A percentile compares a stretch with the other conserved stretches of the same genome.
Evolutionary conservation across 2,888 invertebrate species (phyloP).

Genomic region (Tetragonisca angustula): DNA sequence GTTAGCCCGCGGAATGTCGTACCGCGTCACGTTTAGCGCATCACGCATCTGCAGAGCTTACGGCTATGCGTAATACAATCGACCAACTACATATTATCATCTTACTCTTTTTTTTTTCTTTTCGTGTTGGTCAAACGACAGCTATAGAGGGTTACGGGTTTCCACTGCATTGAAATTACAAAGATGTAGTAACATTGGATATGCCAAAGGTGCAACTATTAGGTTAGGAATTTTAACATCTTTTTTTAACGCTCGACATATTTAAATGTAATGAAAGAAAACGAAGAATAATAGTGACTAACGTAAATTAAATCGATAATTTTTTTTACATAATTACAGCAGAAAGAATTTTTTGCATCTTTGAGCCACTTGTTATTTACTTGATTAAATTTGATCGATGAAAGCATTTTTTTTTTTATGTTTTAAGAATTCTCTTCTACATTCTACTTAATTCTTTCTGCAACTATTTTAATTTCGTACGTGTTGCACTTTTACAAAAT

Average conservation of each 20-base stretch:
- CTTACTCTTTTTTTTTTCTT: constrained; percentile 48
- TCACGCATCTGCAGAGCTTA: constrained; percentile 72
- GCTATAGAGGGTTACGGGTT: constrained; percentile 24
- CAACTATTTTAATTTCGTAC: background rate
- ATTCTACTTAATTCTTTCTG: background rate
- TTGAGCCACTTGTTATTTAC: background rate
- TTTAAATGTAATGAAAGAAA: background rate
- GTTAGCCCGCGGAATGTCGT: constrained; percentile 42
- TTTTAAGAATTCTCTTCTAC: background rate
- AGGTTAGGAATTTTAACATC: constrained; percentile 7
- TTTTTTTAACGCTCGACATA: background rate
- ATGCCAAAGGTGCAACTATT: background rate
- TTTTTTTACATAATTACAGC: background rate
- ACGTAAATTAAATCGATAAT: background rate
- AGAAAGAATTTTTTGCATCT: background rate
- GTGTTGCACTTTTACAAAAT: background rate
- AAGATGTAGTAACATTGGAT: background rate
- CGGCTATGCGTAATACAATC: constrained; percentile 77
- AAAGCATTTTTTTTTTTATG: background rate
- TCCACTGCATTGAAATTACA: background rate
- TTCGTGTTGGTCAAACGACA: constrained; percentile 31
- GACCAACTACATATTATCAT: constrained; percentile 71
- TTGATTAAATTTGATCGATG: background rate
- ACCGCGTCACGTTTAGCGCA: constrained; percentile 77
- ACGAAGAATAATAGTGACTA: background rate